Evolutionary conservation across 2,113 vertebrate genomes (phyloP), one percentile per base, ranked within the genome.

Genomic region (Labeo rohita): DNA sequence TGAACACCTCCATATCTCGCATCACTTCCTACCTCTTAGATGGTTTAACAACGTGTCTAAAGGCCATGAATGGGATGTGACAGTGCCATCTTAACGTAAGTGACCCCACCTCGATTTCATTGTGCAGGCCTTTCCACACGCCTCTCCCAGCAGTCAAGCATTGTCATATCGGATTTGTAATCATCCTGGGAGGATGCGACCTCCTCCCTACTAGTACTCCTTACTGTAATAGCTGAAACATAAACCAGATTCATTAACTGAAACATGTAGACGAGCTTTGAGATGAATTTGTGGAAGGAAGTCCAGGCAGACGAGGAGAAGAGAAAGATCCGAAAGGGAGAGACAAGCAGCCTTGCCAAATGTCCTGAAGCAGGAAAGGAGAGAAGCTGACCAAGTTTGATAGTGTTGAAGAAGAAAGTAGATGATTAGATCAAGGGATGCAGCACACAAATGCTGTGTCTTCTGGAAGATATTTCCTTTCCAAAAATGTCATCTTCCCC

Each of bases 241-340:
- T 74, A 12, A 76, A 85, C 23, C 75, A 79, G 36, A 84, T 15
- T 77, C 12, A 61, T 47, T 8, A 3, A 21, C 63, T 70, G 4
- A 23, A 11, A 65, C 56, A 88, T 65, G 16, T 63, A 54, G 47
- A 18, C 68, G 15, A 49, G 43, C 18, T 3, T 34, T 23, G 66
- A 73, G n/a, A 93, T 93, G 92, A 94, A 94, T 95, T 92, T 89
- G 72, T 87, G 94, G 94, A 94, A 95, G 93, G 93, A 94, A 94
- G 83, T 84, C 68, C 61, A 18, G 23, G 54, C 28, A 86, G n/a
- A 82, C 8, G 16, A 49, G 11, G 84, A 88, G 76, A 47, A 56
- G 68, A 54, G 36, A 23, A 36, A 39, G 73, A 59, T 49, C 50
- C 18, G 10, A 80, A 61, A 54, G 10, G n/a, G 5, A 47, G 28